Evolutionary conservation across 2,888 invertebrate genomes (phyloP), one percentile per base, ranked within the genome.

Genomic region (Drosophila barbarae): DNA sequence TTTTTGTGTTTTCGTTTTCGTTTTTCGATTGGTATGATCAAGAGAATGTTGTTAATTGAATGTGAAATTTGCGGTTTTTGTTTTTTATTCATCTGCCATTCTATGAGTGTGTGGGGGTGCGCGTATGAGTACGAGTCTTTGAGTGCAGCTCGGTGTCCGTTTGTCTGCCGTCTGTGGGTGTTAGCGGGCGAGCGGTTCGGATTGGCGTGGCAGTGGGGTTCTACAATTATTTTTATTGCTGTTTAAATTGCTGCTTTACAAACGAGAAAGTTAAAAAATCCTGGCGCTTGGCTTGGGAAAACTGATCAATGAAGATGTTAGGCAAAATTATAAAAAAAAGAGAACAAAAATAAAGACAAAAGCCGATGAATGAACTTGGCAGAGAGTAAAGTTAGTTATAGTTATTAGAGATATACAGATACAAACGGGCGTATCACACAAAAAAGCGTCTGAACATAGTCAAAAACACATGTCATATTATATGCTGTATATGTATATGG

Each of bases 31-130:
- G 70, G 69, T 78, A 74, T 78, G 75, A 77, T 79, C 81, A 77
- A 77, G 67, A 80, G 74, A 80, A 79, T 75, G 65, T 52, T 53
- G 15, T 39, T 68, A 72, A 82, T 82, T 79, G 79, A 78, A 78
- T 78, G 79, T 75, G 69, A 69, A 69, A 68, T 69, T 53, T 67
- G 68, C 52, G 51, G 41, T 59, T 52, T 60, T 65, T 63, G 64
- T 71, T 77, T 77, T 70, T 71, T 73, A 75, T 77, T 74, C 73
- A 66, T 71, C 44, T 77, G 67, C 77, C 75, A 64, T 75, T 55
- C 34, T 69, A 75, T 73, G 64, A 75, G 75, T 77, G 80, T 80
- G 61, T 74, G 64, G 66, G 77, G 66, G 77, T 58, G 58, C 44
- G 61, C 61, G 50, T 75, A 72, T 74, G 76, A 77, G 78, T 74